These are phyloP conservation scores for Tipula lateralis DNA, from an alignment of 2,888 invertebrate genomes.

Conservation along the genomic window DNA sequence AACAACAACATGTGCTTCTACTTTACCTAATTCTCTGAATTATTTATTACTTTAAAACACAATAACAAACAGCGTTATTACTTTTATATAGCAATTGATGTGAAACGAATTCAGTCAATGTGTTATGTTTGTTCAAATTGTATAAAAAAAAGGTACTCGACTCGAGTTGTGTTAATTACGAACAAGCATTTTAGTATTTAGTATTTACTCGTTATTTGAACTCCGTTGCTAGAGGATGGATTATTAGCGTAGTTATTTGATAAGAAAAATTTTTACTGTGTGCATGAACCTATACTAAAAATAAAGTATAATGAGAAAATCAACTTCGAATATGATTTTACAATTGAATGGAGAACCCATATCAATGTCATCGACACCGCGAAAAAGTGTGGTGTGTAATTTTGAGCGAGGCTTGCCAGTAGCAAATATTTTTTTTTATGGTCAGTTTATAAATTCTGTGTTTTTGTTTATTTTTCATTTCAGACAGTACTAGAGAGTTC, in stretches of 20 bases:
- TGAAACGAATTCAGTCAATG: not conserved
- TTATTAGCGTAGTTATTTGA: not conserved
- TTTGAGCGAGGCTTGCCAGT: not conserved
- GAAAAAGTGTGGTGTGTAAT: constrained; percentile 24
- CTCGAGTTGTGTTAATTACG: not conserved
- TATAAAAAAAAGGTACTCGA: not conserved
- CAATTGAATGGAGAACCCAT: constrained; percentile 26
- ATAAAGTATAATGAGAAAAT: not conserved
- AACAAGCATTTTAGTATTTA: not conserved
- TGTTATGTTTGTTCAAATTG: not conserved
- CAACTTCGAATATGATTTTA: constrained; percentile 20
- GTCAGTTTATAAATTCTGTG: not conserved
- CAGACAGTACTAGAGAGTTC: constrained; percentile 68
- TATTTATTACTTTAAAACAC: not conserved
- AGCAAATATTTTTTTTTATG: not conserved
- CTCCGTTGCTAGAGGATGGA: not conserved
- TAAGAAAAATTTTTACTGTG: not conserved
- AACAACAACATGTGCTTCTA: not conserved
- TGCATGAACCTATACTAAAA: not conserved
- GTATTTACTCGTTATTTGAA: not conserved
- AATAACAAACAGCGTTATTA: not conserved
- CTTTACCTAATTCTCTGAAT: not conserved
- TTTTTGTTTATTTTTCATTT: constrained; percentile 38
- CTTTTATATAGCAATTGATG: not conserved
- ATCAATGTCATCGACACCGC: not conserved